These are phyloP conservation scores for Pipistrellus pipistrellus DNA, from an alignment of 2,797 vertebrate species.

Conservation along the genomic window DNA sequence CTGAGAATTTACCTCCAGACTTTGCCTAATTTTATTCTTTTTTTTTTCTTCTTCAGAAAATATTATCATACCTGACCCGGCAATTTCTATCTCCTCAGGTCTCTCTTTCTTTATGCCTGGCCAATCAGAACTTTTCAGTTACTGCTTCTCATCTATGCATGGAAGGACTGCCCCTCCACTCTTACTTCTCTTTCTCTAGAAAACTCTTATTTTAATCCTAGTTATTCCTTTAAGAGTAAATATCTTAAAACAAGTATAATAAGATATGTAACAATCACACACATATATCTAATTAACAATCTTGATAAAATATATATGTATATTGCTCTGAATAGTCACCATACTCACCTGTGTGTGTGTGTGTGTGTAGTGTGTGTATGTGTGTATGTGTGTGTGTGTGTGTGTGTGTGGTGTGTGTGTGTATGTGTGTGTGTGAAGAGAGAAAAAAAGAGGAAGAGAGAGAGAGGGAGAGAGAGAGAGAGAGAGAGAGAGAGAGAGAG, in stretches of 20 bases:
- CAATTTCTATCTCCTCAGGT: neutral
- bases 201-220: neutral
- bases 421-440: too few relatives aligned
- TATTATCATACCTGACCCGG: neutral
- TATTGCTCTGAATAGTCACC: neutral
- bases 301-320: neutral
- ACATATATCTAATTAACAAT: neutral
- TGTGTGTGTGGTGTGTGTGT: too few relatives aligned
- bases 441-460: too few relatives aligned
- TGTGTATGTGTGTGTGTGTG: too few relatives aligned
- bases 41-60: conserved; percentile 4
- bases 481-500: too few relatives aligned
- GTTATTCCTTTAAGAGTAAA: neutral
- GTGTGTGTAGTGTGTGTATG: too few relatives aligned
- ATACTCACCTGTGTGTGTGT: neutral
- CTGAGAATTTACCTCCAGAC: neutral
- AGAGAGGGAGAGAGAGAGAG: too few relatives aligned
- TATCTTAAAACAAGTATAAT: neutral
- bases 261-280: neutral
- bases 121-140: neutral
- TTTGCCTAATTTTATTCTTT: neutral
- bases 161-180: neutral
- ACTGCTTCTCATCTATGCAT: neutral
- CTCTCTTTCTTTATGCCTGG: neutral
- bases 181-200: neutral